phyloP scores from a whole-genome alignment of 2,888 invertebrate species.

The Meteorus colon region DNA sequence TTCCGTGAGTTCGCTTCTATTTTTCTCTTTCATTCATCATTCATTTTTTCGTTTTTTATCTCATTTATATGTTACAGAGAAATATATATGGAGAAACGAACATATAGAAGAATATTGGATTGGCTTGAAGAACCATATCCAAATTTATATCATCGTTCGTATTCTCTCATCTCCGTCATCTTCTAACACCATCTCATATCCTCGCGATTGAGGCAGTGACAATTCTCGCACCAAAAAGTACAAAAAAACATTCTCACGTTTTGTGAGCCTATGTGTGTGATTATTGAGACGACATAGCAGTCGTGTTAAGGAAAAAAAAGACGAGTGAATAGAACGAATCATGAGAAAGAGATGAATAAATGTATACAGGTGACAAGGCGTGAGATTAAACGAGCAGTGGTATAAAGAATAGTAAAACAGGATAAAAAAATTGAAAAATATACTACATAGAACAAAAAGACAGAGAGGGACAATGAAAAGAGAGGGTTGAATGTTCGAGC shows the following conservation, averaged over 20 bases:
- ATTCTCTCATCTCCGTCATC: neutral
- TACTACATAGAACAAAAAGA: constrained; percentile 18
- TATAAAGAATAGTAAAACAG: neutral
- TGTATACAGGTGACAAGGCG: constrained; percentile 40
- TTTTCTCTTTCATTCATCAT: neutral
- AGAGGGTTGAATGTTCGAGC: constrained; percentile 14
- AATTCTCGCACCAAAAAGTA: neutral
- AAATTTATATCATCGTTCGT: neutral
- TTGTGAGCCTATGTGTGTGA: constrained; percentile 7
- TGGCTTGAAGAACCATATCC: neutral
- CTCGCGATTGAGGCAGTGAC: constrained; percentile 4
- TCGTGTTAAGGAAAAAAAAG: neutral
- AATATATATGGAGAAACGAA: neutral
- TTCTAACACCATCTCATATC: constrained; percentile 7
- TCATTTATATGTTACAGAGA: neutral
- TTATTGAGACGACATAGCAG: constrained; percentile 22
- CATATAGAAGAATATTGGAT: neutral
- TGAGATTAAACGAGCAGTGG: constrained; percentile 37
- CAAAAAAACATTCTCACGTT: constrained; percentile 26
- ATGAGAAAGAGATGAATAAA: neutral
- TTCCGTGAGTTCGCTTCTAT: constrained; percentile 31
- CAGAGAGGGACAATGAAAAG: constrained; percentile 14
- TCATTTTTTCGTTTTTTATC: neutral
- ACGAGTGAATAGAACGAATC: neutral
- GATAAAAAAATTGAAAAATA: constrained; percentile 21